Conservation (phyloP, 2,113 vertebrate species). For the Antechinus flavipes region DNA sequence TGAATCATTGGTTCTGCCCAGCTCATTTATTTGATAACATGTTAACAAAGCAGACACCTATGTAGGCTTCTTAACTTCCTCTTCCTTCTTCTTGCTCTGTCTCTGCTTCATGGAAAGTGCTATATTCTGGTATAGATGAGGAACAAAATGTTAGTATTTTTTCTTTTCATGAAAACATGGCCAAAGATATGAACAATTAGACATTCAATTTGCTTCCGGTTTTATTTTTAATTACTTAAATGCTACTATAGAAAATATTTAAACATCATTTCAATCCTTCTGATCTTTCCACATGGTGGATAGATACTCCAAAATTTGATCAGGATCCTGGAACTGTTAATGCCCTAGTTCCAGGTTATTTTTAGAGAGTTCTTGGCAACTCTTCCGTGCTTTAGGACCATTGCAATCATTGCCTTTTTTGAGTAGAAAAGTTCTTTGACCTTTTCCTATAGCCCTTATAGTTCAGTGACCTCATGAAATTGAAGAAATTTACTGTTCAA, state of each 20-base stretch:
- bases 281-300: not conserved
- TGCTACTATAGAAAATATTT: too few species aligned
- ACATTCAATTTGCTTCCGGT: too few species aligned
- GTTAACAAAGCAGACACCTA: not conserved
- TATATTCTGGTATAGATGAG: not conserved
- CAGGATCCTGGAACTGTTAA: not conserved
- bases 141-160: not conserved
- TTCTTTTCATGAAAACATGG: not conserved
- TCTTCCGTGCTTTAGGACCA: too few species aligned
- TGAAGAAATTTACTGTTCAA: too few species aligned
- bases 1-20: too few species aligned
- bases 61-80: not conserved
- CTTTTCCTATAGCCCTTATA: too few species aligned
- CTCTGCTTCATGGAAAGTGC: not conserved
- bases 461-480: too few species aligned
- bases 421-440: too few species aligned
- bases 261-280: not conserved
- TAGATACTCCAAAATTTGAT: not conserved
- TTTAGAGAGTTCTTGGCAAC: not conserved
- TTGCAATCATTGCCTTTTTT: too few species aligned
- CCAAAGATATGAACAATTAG: not conserved
- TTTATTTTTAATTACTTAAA: too few species aligned
- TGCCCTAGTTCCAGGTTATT: not conserved
- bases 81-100: not conserved
- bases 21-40: too few species aligned